Conservation (phyloP, 2,888 invertebrate genomes). For the Asteroscopus sphinx region DNA sequence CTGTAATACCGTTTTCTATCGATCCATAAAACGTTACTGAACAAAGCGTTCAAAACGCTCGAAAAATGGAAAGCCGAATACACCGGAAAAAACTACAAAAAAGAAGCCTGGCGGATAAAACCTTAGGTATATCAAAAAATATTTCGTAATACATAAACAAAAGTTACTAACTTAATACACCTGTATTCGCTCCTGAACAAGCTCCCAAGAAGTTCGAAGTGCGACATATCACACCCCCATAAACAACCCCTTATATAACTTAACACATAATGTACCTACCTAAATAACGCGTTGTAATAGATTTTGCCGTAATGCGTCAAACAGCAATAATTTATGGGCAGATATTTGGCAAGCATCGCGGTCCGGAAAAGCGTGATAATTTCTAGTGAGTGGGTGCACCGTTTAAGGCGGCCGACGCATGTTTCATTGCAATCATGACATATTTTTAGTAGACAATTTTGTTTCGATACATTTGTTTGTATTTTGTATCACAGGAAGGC, state of each 20-base stretch:
- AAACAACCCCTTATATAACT: constrained; percentile 59
- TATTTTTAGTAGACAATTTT: constrained; percentile 34
- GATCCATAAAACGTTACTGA: constrained; percentile 34
- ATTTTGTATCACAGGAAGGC: neutral
- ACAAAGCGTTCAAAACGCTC: constrained; percentile 24
- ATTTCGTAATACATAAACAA: too few relatives aligned
- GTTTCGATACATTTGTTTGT: constrained; percentile 10
- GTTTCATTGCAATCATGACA: constrained; percentile 60
- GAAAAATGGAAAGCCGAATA: constrained; percentile 19
- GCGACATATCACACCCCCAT: constrained; percentile 32
- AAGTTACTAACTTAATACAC: constrained; percentile 2
- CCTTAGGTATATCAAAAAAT: neutral
- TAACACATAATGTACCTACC: constrained; percentile 60
- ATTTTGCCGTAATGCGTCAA: constrained; percentile 86
- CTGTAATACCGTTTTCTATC: constrained; percentile 31
- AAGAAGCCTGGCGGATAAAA: constrained; percentile 1
- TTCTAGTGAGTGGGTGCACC: constrained; percentile 70
- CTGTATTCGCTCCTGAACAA: constrained; percentile 3
- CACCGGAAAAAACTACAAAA: constrained; percentile 18
- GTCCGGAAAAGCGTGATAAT: constrained; percentile 82
- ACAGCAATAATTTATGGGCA: constrained; percentile 82
- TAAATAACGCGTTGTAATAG: constrained; percentile 76
- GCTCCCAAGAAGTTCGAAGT: constrained; percentile 16
- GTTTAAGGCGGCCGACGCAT: constrained; percentile 67
- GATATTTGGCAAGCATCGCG: constrained; percentile 83